Conservation (phyloP, 2,797 vertebrate genomes). For the Anguilla marmorata region DNA sequence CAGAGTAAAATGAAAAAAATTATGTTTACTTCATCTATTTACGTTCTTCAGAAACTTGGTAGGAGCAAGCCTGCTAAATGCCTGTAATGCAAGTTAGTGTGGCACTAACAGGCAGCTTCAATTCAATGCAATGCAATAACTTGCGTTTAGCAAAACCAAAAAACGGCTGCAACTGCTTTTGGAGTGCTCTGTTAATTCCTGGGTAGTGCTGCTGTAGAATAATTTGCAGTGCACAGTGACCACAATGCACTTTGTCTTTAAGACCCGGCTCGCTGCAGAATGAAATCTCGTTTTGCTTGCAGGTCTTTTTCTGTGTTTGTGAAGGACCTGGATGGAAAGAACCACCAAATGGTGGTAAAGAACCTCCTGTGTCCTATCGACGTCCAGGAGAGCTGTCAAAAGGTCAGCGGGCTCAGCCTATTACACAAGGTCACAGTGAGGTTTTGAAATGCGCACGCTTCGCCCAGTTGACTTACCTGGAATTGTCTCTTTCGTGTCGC, state of each 20-base stretch:
- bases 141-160: neutral
- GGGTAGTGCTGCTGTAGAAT: neutral
- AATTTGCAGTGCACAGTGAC: neutral
- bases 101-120: neutral
- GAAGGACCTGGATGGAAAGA: constrained; percentile 91
- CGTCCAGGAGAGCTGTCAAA: constrained; percentile 84
- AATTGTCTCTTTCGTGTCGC: constrained; percentile 20
- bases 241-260: neutral
- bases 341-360: constrained; percentile 89
- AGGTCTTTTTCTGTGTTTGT: constrained; percentile 90
- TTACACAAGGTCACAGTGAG: too few species aligned
- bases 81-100: neutral
- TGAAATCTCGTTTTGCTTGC: constrained; percentile 28
- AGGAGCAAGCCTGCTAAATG: neutral
- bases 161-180: neutral
- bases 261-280: neutral
- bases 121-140: neutral
- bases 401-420: constrained; percentile 67
- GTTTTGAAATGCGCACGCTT: neutral
- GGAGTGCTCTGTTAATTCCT: neutral
- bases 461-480: neutral
- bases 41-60: neutral
- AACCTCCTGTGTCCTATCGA: constrained; percentile 86
- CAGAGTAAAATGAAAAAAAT: neutral
- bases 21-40: neutral